Evolutionary conservation across 2,797 vertebrate genomes (phyloP), one percentile per base, ranked within the genome.

Genomic region (Anolis apletophallus): DNA sequence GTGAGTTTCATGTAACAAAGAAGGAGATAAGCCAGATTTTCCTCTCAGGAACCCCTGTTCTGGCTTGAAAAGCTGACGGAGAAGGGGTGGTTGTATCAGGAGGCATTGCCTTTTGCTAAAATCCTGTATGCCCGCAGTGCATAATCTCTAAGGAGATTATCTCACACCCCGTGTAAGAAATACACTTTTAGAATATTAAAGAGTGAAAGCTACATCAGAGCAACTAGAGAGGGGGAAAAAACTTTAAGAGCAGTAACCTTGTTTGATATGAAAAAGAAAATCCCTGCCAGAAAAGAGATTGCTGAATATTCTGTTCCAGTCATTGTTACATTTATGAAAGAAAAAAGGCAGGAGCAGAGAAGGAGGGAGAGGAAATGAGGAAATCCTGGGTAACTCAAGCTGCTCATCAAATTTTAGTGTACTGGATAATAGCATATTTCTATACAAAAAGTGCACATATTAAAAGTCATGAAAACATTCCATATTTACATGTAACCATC

Each of bases 161-260:
- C 68, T 55, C 68, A 55, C 55, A 67, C 46, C 57, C 76, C 19
- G 11, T 64, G 76, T 88, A 64, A 84, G 86, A 84, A 84, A 80
- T 54, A 80, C 84, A 84, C 86, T 67, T 88, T 67, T 74, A 80
- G 86, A 88, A 88, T 86, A 86, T 86, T 86, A 86, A 86, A 86
- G 78, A 74, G 69, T 29, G 46, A 67, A 81, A 57, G 85, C 78
- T 57, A 86, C 36, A 86, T 67, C 78, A 74, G 57, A 74, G 23
- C 57, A 54, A 67, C 46, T 69, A 14, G 59, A 2, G 36, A 21
- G 40, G 26, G 23, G 2, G 19, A 14, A 10, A 26, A 23, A 32
- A 71, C 1, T 82, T 83, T 69, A 67, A 71, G 71, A 88, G 76
- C 72, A 77, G 57, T 21, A 54, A 74, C 69, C 52, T 85, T 3